phyloP scores from a whole-genome alignment of 1,140 invertebrate species.

The Drosophila prosaltans region DNA sequence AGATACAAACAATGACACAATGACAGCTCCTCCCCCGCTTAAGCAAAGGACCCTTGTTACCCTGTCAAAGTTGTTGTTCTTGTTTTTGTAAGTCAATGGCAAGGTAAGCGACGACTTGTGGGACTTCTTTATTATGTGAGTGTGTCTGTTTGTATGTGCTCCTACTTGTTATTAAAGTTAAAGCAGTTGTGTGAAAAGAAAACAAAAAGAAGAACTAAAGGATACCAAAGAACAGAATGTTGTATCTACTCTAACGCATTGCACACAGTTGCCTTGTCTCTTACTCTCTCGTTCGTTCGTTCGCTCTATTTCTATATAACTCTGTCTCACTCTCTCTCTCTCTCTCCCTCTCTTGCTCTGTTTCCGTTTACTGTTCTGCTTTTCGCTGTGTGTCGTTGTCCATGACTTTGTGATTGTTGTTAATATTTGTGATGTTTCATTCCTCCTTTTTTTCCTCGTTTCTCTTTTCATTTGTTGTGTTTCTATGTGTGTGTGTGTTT shows the following conservation, averaged over 20 bases:
- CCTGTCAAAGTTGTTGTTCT: conserved; percentile 5
- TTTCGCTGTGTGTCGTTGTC: conserved; percentile 14
- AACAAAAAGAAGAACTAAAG: conserved; percentile 2
- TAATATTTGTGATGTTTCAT: conserved; percentile 40
- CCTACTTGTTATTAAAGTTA: conserved; percentile 21
- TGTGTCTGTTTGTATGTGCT: conserved; percentile 31
- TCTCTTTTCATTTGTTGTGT: conserved; percentile 37
- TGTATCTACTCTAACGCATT: conserved; percentile 6
- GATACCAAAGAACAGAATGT: conserved; percentile 1
- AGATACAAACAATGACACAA: background rate
- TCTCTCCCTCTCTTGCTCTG: conserved; percentile 33
- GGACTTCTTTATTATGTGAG: conserved; percentile 14
- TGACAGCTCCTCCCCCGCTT: background rate
- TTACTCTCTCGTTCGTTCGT: conserved; percentile 17
- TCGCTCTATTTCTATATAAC: conserved; percentile 23
- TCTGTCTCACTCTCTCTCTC: conserved; percentile 26
- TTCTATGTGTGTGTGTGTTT: conserved; percentile 6
- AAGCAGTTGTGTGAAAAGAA: conserved; percentile 16
- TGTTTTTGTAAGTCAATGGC: conserved; percentile 51
- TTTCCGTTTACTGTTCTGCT: background rate
- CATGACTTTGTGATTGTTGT: conserved; percentile 53
- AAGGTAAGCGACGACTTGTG: conserved; percentile 64
- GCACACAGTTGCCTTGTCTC: conserved; percentile 23
- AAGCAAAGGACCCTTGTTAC: conserved; percentile 2
- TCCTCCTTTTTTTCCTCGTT: background rate